These are phyloP conservation scores for Pipistrellus pipistrellus DNA, from an alignment of 2,797 vertebrate species.

Conservation along the genomic window DNA sequence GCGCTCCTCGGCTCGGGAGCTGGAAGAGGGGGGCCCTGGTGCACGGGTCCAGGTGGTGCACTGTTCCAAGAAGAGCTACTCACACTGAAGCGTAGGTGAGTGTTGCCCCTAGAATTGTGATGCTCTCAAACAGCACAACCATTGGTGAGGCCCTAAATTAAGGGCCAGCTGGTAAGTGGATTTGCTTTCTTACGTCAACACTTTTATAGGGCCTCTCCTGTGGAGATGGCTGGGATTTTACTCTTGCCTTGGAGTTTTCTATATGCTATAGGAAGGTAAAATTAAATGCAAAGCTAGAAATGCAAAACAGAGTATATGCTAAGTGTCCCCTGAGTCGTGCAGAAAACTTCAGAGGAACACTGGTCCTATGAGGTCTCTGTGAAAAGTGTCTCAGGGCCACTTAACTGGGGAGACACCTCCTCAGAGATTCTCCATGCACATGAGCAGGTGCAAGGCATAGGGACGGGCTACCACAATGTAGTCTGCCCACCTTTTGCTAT, in stretches of 20 bases:
- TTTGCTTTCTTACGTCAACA: background rate
- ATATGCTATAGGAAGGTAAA: background rate
- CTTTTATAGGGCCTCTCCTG: background rate
- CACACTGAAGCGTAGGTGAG: background rate
- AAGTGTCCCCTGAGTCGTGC: background rate
- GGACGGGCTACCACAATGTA: background rate
- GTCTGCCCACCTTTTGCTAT: background rate
- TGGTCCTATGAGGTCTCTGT: background rate
- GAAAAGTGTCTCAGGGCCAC: background rate
- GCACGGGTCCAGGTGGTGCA: background rate
- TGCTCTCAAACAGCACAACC: background rate
- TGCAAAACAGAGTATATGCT: background rate
- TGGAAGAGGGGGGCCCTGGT: background rate
- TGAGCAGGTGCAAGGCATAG: background rate
- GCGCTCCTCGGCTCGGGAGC: background rate
- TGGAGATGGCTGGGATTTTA: background rate
- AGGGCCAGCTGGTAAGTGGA: background rate
- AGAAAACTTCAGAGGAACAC: constrained; percentile 12
- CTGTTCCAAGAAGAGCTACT: background rate
- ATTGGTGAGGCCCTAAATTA: background rate
- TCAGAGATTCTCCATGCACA: background rate
- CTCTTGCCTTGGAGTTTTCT: background rate
- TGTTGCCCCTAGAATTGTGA: background rate
- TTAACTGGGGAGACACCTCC: background rate
- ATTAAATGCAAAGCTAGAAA: constrained; percentile 23